Base-by-base conservation (phyloP, 1,140 invertebrate species). In the Contarinia nasturtii region DNA sequence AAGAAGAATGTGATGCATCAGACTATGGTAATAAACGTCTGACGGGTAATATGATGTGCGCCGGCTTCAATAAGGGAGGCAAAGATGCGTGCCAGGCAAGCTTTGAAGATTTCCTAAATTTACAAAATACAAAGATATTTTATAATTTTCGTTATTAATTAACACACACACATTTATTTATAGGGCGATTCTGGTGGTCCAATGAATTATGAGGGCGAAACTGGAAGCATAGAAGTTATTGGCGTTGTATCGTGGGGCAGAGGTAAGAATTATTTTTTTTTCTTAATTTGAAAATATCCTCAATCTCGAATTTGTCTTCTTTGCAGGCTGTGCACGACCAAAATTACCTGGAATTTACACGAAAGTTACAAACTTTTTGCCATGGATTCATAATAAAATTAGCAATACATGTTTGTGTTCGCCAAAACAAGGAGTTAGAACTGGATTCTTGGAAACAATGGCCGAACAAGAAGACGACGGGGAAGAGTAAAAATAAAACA, bases 171-270 rank as follows among this genome's bases (percentile, higher is more conserved):
- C 15, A n/a, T 33, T 33, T n/a, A 45, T 45, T n/a, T 47, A 11
- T 50, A 69, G 68, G 72, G 70, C 12, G 71, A 74, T 51, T 74
- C 71, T 45, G 72, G 72, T 45, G 73, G 73, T 7, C 70, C 73
- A n/a, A 55, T 74, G 21, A 57, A 67, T 44, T 66, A 64, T 14
- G 67, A 58, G 57, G 63, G 54, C 52, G 55, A 49, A 8, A 52
- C 45, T 10, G 69, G 69, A 20, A 61, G 67, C 22, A 59, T 69
- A 50, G 68, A 73, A 61, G 50, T 74, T 15, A 60, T 73, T 33
- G 76, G 76, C n/a, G 69, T 83, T 2, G 77, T 82, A 2, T 81
- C 79, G 0, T 84, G 84, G 80, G 87, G 86, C 0, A 67, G 78
- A 40, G 81, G 82, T 0, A 86, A 82, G 55, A 37, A 4, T 43